A percentile compares a stretch with the other conserved stretches of the same genome.
These are phyloP conservation scores for Trissolcus brochymenae DNA, from an alignment of 2,888 invertebrate genomes.

Conservation along the genomic window DNA sequence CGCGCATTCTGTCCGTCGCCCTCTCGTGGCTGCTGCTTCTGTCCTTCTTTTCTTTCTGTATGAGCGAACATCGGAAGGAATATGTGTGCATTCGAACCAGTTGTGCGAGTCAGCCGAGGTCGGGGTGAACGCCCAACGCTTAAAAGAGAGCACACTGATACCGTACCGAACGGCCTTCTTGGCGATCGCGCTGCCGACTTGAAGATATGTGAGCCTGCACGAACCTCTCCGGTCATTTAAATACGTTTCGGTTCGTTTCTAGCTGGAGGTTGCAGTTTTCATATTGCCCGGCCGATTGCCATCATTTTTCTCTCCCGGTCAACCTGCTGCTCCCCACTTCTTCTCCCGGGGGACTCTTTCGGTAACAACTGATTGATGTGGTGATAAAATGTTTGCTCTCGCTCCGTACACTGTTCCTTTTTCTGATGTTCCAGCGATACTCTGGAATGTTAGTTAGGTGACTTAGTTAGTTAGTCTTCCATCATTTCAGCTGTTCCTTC, in stretches of 20 bases:
- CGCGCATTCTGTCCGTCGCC: slow-evolving; percentile 11
- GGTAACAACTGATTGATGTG: no score
- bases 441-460: no score
- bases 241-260: slow-evolving; percentile 32
- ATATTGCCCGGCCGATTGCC: slow-evolving; percentile 10
- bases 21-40: slow-evolving; percentile 27
- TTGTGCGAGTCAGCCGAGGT: slow-evolving; percentile 71
- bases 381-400: no score
- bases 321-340: no score
- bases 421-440: no score
- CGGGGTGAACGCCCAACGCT: slow-evolving; percentile 76
- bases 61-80: slow-evolving; percentile 50
- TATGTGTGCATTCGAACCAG: slow-evolving; percentile 71
- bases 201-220: slow-evolving; percentile 62
- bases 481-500: no score
- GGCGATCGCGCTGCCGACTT: slow-evolving; percentile 57
- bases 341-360: no score
- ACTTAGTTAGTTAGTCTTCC: no score
- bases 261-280: slow-evolving; percentile 20
- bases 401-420: no score
- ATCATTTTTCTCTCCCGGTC: slow-evolving; percentile 9
- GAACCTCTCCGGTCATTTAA: slow-evolving; percentile 47
- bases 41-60: slow-evolving; percentile 44
- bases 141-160: slow-evolving; percentile 74
- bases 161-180: slow-evolving; percentile 64